Evolutionary conservation across 2,888 invertebrate genomes (phyloP), one percentile per base, ranked within the genome.

Genomic region (Sinodicranocentrus sp.): DNA sequence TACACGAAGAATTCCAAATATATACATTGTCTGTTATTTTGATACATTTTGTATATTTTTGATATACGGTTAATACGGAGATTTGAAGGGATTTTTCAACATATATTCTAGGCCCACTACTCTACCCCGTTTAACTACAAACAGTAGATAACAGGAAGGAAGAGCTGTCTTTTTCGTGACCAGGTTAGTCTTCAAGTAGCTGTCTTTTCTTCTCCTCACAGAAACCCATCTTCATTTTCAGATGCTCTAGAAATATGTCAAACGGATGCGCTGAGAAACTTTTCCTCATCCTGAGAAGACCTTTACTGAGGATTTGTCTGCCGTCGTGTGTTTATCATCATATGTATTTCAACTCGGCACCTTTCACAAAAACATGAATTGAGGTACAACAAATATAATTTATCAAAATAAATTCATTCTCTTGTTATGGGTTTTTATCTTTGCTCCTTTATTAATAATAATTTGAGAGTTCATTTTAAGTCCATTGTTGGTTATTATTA

Each of bases 171-270:
- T 48, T 48, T 57, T 19, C 3, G 57, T 21, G 44, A 48, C 44
- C 70, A 79, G 79, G 79, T 79, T 79, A 79, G 79, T 79, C 71
- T 79, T 54, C 65, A 72, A 63, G 79, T 71, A 61, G 61, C 61
- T 73, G 59, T 73, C 57, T 71, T 68, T 21, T 52, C 26, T 44
- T 28, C 54, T 26, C 48, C 23, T 54, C 59, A 68, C 59, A 68
- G 3, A 77, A 67, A 76, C 13, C 65, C 63, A 44, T 59, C 77
- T 78, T 78, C 70, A 78, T 61, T 78, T 78, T 70, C 70, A 78
- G 78, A 77, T 76, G 57, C 13, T 10, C 13, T 3, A 48, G n/a
- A 15, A 48, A n/a, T 48, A 10, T 15, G n/a, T 33, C 33, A 33
- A 33, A 6, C 10, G 10, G 3, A 33, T 33, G 33, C 33, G 21